Percentiles rank a stretch among this genome's conserved stretches.
These are phyloP conservation scores for Yponomeuta evonymella DNA, from an alignment of 2,888 invertebrate species.

Conservation along the genomic window DNA sequence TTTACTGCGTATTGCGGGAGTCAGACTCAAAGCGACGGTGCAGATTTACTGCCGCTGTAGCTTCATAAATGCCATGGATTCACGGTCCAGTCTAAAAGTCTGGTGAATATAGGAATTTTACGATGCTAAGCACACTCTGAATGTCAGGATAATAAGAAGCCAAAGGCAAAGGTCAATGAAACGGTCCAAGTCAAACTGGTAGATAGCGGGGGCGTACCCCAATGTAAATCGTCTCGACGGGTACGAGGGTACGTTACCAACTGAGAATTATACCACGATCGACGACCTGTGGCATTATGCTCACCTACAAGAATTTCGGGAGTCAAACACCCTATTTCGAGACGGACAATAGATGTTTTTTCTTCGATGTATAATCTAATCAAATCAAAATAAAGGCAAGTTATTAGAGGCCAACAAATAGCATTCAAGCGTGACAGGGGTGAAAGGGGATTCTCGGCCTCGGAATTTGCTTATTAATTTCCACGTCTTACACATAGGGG, in stretches of 20 bases:
- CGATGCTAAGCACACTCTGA: neutral
- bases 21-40: neutral
- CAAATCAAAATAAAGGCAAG: conserved; percentile 33
- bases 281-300: conserved; percentile 24
- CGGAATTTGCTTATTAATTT: conserved; percentile 48
- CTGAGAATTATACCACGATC: conserved; percentile 40
- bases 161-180: conserved; percentile 56
- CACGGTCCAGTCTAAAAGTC: neutral
- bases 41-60: neutral
- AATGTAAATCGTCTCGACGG: conserved; percentile 53
- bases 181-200: conserved; percentile 42
- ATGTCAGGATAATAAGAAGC: conserved; percentile 32
- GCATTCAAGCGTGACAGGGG: conserved; percentile 43
- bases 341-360: conserved; percentile 7
- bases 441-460: conserved; percentile 50
- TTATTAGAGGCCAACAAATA: conserved; percentile 45
- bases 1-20: neutral
- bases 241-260: conserved; percentile 53
- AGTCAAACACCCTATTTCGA: neutral
- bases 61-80: neutral
- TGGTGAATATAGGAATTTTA: neutral
- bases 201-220: conserved; percentile 36
- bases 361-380: conserved; percentile 24
- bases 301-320: neutral
- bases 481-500: conserved; percentile 15